Base-by-base conservation (phyloP, 2,888 invertebrate species). In the Nineta flava region DNA sequence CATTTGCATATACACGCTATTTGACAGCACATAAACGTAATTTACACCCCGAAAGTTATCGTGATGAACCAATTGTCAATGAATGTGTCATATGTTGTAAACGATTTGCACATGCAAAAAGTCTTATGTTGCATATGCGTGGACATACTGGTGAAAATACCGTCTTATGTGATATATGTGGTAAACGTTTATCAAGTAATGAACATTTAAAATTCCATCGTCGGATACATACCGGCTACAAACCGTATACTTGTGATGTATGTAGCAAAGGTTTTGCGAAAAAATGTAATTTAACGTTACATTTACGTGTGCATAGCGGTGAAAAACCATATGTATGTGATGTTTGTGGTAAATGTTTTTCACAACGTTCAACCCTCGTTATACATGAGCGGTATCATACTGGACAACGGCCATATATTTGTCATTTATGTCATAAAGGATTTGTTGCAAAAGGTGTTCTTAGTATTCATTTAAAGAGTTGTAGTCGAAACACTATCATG, bases 391-490 rank as follows among this genome's bases (percentile, higher is more conserved):
- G 77, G 61, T 74, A 72, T 60, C 77, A 77, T 65, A 74, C 73
- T 53, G 77, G 77, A 42, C 73, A 74, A 57, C 65, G 74, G 53
- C 77, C 77, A 1, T 78, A 76, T 64, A 63, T 63, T 50, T 79
- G 79, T 61, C 68, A 63, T 52, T 65, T 74, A 55, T 79, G 79
- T 62, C 69, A 70, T 3, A 76, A 77, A 59, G 76, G 75, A 19
- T 79, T 77, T 62, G 76, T 76, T 21, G 75, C 77, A 53, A 74
- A 74, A 61, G 77, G 77, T 9, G 72, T 77, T 65, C 68, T 79
- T 47, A 75, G 76, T 57, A 73, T 77, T 66, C 79, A 79, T 55
- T 66, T 76, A 57, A 77, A 75, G 65, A 70, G 61, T 42, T 67
- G 67, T 55, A 66, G 64, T 52, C 64, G 66, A 26, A 48, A 53